Conservation (phyloP, 1,140 invertebrate species). For the Melitaea cinxia region DNA sequence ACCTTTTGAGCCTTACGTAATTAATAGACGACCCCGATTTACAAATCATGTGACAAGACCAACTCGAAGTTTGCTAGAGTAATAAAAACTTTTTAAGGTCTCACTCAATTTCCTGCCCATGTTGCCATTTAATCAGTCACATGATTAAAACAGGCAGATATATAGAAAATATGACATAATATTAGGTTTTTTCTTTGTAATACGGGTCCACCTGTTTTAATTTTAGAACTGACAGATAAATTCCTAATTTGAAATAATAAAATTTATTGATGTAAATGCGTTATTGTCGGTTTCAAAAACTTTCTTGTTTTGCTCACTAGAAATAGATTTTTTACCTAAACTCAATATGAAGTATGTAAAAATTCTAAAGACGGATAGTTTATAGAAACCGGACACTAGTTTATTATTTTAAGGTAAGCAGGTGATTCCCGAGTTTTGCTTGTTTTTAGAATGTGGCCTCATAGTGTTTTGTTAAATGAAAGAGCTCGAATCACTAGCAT, state of each 20-base stretch:
- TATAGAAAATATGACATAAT: background rate
- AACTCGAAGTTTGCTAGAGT: background rate
- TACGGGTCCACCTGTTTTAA: constrained; percentile 36
- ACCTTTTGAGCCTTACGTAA: no score
- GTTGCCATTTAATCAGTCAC: background rate
- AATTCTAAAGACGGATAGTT: no score
- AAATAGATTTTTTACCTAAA: no score
- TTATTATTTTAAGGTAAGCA: constrained; percentile 14
- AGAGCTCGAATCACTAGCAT: constrained; percentile 9
- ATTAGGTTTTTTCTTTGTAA: constrained; percentile 12
- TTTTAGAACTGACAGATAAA: constrained; percentile 27
- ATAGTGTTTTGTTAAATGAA: constrained; percentile 7
- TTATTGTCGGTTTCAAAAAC: no score
- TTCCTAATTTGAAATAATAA: constrained; percentile 24
- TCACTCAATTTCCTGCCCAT: background rate
- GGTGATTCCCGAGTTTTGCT: constrained; percentile 32
- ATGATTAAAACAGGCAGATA: background rate
- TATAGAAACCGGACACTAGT: no score
- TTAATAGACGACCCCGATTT: no score
- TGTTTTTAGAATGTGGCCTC: constrained; percentile 8
- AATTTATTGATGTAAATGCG: background rate
- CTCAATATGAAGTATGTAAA: no score
- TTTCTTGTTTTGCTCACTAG: no score
- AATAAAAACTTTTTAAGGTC: no score
- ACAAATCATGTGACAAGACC: background rate